These are phyloP conservation scores for Yasuhikotakia modesta DNA, from an alignment of 2,797 vertebrate species.

Conservation along the genomic window DNA sequence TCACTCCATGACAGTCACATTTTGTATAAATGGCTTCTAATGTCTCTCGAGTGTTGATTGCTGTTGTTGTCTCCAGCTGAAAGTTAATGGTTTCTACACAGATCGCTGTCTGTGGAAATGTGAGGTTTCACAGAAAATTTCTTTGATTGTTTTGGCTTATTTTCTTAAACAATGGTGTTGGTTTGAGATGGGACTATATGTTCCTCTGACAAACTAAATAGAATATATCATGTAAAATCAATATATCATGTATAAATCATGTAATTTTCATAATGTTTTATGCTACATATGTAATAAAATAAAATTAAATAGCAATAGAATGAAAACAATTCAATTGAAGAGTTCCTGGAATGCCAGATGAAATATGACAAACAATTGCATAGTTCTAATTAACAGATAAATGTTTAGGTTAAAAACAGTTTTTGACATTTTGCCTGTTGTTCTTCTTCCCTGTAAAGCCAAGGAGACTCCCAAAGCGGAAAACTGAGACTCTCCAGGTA, in stretches of 20 bases:
- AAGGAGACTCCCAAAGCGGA: constrained; percentile 71
- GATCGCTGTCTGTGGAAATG: neutral
- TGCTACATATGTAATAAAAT: no score
- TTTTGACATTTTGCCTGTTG: constrained; percentile 14
- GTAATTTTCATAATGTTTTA: no score
- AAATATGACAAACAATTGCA: neutral
- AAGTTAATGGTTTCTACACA: neutral
- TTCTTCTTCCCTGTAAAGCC: constrained; percentile 54
- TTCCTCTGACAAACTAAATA: neutral
- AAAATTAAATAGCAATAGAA: no score
- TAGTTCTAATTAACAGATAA: neutral
- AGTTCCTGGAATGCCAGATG: neutral
- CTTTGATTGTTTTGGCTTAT: neutral
- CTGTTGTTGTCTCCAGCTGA: neutral
- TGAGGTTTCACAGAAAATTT: neutral
- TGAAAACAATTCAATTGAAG: neutral
- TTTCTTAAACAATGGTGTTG: neutral
- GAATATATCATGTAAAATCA: no score
- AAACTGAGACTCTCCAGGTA: constrained; percentile 55
- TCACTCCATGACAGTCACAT: no score
- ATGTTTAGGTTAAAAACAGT: neutral
- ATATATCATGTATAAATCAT: no score
- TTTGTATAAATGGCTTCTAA: neutral
- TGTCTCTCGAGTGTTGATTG: neutral
- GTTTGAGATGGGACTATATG: neutral